These are phyloP conservation scores for Chamaea fasciata DNA, from an alignment of 2,113 vertebrate species.

Conservation along the genomic window DNA sequence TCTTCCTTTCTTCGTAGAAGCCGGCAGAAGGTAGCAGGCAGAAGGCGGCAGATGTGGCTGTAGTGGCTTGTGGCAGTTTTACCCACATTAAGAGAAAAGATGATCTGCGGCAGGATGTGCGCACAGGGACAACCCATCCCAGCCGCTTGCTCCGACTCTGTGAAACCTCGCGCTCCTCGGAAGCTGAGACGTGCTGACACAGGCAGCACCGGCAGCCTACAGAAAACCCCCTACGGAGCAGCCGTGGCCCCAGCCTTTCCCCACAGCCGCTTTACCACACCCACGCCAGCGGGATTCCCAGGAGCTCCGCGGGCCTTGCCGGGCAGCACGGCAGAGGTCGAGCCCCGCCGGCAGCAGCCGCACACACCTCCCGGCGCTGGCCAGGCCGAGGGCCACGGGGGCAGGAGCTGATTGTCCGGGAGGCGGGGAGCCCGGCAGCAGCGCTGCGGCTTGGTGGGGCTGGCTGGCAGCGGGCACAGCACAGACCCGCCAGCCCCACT, in stretches of 20 bases:
- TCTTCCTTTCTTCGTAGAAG: not conserved
- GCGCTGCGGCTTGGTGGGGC: accelerated
- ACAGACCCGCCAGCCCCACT: not conserved
- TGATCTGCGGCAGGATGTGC: not conserved
- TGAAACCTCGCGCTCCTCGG: accelerated
- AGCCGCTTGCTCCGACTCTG: accelerated
- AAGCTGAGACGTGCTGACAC: not conserved
- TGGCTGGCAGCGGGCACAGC: not conserved
- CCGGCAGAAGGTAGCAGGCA: not conserved
- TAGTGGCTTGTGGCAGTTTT: not conserved
- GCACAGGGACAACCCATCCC: accelerated
- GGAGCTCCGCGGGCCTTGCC: not conserved
- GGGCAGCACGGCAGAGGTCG: accelerated
- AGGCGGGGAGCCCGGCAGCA: no score
- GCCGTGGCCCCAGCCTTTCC: accelerated
- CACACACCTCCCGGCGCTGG: accelerated
- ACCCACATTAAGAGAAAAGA: not conserved
- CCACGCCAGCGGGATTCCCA: accelerated
- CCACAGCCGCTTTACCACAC: not conserved
- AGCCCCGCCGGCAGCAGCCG: not conserved
- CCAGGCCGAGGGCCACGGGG: accelerated
- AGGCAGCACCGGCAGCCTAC: accelerated
- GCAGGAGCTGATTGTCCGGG: accelerated
- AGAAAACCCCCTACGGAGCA: not conserved
- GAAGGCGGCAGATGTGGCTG: not conserved